Base-by-base conservation (phyloP, 2,113 vertebrate species). In the Thamnophis sirtalis region DNA sequence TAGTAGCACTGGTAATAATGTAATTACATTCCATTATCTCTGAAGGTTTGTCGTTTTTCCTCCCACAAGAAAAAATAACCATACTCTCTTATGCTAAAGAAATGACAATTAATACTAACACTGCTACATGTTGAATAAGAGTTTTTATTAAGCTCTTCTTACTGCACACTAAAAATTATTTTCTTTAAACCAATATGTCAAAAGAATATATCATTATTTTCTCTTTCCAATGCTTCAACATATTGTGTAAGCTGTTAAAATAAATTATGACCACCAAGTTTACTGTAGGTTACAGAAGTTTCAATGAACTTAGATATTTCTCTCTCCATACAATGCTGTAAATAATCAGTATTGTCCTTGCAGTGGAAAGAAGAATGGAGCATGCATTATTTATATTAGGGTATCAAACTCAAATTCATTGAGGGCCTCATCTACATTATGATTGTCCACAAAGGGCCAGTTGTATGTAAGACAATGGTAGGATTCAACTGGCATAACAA, bases 331-430 rank as follows among this genome's bases (percentile, higher is more conserved):
- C 84, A 84, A 2, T 89, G 56, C 17, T 94, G 68, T 94, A 96
- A 97, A 94, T 93, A 97, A 95, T 33, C 19, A 93, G 80, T 85
- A 94, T 93, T 94, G 91, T 43, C 80, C 90, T 89, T 95, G 92
- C 93, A 58, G 88, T 94, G 84, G 73, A 85, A 94, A 90, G 85
- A 88, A 94, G 88, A 95, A 95, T 80, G 90, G 90, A 87, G 22
- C 3, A 93, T 97, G 94, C 95, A 95, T 96, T 95, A 96, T 96
- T 96, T 95, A 96, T 96, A 85, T 15, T 9, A 86, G 51, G 51
- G 51, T 53, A 11, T 13, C 51, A 13, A 13, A 53, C 51, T 53
- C 51, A 53, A 53, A 13, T 53, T 53, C 51, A 53, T 53, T 53
- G 51, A 53, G 51, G 11, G 51, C 51, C 11, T 10, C 51, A 53